Conservation (phyloP, 2,888 invertebrate species). For the Acleris laterana region DNA sequence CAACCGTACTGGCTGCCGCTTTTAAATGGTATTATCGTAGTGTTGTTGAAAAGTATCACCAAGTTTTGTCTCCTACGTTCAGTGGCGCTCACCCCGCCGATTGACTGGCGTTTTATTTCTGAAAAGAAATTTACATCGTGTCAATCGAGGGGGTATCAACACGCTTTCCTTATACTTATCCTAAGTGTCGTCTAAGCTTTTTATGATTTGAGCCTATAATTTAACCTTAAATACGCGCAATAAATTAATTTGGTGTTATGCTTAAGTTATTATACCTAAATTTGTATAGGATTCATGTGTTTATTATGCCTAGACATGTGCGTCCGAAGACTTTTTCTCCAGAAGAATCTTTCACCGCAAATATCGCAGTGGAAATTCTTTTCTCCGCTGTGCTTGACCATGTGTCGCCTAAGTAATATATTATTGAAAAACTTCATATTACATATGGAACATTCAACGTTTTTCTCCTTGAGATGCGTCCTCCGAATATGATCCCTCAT, state of each 20-base stretch:
- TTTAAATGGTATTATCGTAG: constrained; percentile 50
- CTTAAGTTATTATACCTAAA: constrained; percentile 39
- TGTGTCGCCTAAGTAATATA: constrained; percentile 69
- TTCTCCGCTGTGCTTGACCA: constrained; percentile 80
- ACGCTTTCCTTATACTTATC: constrained; percentile 5
- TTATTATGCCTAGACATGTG: constrained; percentile 80
- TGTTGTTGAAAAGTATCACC: constrained; percentile 47
- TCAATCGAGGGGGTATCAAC: constrained; percentile 33
- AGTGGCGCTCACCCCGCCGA: constrained; percentile 42
- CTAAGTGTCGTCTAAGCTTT: background rate
- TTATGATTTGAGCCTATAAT: background rate
- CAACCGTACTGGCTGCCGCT: constrained; percentile 46
- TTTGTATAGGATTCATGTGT: constrained; percentile 49
- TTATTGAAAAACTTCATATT: constrained; percentile 78
- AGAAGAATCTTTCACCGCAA: constrained; percentile 85
- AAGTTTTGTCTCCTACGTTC: constrained; percentile 47
- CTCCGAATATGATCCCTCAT: constrained; percentile 72
- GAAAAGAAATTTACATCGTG: constrained; percentile 49
- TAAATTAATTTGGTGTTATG: constrained; percentile 20
- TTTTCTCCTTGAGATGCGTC: constrained; percentile 77
- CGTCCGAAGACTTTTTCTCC: constrained; percentile 85
- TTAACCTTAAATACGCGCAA: constrained; percentile 9
- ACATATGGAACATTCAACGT: constrained; percentile 74
- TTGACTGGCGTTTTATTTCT: constrained; percentile 47
- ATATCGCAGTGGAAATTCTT: constrained; percentile 85